Conservation (phyloP, 2,797 vertebrate genomes). For the Pipistrellus pygmaeus region DNA sequence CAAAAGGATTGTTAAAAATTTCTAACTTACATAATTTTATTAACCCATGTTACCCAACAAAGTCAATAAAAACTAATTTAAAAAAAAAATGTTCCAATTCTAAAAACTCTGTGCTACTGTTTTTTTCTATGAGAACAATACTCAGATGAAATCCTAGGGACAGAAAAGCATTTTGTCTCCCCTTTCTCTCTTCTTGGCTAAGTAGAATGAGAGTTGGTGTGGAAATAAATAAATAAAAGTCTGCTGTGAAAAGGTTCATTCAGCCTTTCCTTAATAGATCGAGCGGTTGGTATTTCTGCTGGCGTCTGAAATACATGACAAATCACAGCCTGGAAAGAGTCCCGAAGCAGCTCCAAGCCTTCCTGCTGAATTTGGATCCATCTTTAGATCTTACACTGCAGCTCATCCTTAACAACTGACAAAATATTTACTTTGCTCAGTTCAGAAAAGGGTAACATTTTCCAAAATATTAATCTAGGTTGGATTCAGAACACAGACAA, state of each 20-base stretch:
- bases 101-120: conserved; percentile 23
- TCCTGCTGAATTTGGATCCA: conserved; percentile 90
- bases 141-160: conserved; percentile 48
- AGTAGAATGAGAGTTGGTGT: conserved; percentile 72
- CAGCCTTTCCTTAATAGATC: conserved; percentile 86
- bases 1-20: not conserved
- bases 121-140: conserved; percentile 60
- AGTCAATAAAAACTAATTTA: not conserved
- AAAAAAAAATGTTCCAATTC: not conserved
- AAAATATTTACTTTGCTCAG: conserved; percentile 94
- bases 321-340: conserved; percentile 91
- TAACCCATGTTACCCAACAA: not conserved
- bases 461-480: conserved; percentile 91
- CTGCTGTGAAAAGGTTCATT: conserved; percentile 87
- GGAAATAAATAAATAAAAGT: conserved; percentile 81
- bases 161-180: conserved; percentile 62
- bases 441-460: conserved; percentile 89
- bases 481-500: conserved; percentile 91
- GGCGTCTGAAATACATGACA: conserved; percentile 88
- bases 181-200: conserved; percentile 70
- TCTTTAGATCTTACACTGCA: conserved; percentile 88
- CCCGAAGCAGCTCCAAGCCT: conserved; percentile 87
- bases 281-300: conserved; percentile 88
- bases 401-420: conserved; percentile 95
- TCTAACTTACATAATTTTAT: not conserved